Evolutionary conservation across 1,140 invertebrate genomes (phyloP).

Genomic region (Sesamia nonagrioides): DNA sequence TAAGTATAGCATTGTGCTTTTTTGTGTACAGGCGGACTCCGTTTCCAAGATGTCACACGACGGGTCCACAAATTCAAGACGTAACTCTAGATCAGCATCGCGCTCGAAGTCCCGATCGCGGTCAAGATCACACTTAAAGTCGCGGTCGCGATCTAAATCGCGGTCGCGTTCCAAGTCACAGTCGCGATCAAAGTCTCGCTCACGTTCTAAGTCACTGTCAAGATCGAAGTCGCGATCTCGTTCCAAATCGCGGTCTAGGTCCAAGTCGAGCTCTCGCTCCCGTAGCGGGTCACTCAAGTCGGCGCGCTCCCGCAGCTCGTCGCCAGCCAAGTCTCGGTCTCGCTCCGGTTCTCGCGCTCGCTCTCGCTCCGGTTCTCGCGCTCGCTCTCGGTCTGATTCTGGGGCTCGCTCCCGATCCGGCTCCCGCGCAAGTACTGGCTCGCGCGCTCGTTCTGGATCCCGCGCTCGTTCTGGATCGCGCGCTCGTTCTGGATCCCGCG

Average conservation of each 20-base stretch:
- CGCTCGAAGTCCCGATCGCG: slow-evolving; percentile 61
- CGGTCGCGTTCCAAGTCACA: slow-evolving; percentile 50
- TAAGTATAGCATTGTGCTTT: neutral
- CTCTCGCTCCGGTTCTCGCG: neutral
- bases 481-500: slow-evolving; percentile 22
- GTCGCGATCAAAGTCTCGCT: slow-evolving; percentile 55
- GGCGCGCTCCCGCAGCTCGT: slow-evolving; percentile 51
- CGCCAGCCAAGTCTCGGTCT: slow-evolving; percentile 51
- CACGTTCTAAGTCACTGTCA: slow-evolving; percentile 59
- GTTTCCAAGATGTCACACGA: slow-evolving; percentile 74
- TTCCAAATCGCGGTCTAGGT: slow-evolving; percentile 50
- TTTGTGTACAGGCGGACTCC: slow-evolving; percentile 65
- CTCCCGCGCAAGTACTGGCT: neutral
- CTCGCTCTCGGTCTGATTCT: neutral
- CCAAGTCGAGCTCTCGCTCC: slow-evolving; percentile 53
- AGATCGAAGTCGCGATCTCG: slow-evolving; percentile 59
- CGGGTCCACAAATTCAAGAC: slow-evolving; percentile 65
- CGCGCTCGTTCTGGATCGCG: slow-evolving; percentile 10
- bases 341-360: slow-evolving; percentile 46
- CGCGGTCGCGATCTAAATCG: slow-evolving; percentile 49
- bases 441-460: neutral
- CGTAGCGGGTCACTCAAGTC: slow-evolving; percentile 52
- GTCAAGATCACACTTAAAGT: slow-evolving; percentile 55
- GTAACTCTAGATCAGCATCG: slow-evolving; percentile 47
- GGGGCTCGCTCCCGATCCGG: neutral